Evolutionary conservation across 2,797 vertebrate species (phyloP).

Genomic region (Eulemur albifrons): DNA sequence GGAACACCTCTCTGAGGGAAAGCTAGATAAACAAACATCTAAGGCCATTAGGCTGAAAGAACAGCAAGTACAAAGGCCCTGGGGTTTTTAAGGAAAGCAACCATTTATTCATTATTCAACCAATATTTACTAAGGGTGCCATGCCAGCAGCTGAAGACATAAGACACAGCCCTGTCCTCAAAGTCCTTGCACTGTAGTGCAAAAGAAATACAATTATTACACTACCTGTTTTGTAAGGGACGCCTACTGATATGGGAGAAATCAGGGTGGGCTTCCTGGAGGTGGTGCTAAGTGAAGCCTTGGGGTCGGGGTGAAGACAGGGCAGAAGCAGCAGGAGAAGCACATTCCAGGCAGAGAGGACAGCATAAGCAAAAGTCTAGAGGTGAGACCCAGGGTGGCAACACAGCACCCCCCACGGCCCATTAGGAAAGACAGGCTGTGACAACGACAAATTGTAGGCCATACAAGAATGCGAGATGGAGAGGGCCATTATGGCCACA

Average conservation of each 20-base stretch:
- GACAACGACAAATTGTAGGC: neutral
- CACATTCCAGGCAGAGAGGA: neutral
- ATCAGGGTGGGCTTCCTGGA: neutral
- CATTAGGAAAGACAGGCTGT: neutral
- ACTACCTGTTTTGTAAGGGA: neutral
- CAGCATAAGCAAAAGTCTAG: neutral
- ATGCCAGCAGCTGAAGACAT: neutral
- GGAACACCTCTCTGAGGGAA: neutral
- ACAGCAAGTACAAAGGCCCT: neutral
- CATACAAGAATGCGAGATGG: fast-evolving
- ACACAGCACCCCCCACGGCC: neutral
- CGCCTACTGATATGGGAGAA: neutral
- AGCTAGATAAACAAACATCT: neutral
- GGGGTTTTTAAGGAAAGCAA: neutral
- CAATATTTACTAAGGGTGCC: neutral
- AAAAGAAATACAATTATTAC: neutral
- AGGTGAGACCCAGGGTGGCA: neutral
- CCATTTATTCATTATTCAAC: neutral
- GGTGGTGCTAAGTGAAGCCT: neutral
- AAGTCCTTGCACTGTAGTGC: neutral
- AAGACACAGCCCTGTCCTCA: neutral
- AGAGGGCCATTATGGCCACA: neutral
- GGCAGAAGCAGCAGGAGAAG: neutral
- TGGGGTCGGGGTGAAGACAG: neutral
- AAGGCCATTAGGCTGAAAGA: neutral